Evolutionary conservation across 2,113 vertebrate genomes (phyloP).

Genomic region (Mola mola): DNA sequence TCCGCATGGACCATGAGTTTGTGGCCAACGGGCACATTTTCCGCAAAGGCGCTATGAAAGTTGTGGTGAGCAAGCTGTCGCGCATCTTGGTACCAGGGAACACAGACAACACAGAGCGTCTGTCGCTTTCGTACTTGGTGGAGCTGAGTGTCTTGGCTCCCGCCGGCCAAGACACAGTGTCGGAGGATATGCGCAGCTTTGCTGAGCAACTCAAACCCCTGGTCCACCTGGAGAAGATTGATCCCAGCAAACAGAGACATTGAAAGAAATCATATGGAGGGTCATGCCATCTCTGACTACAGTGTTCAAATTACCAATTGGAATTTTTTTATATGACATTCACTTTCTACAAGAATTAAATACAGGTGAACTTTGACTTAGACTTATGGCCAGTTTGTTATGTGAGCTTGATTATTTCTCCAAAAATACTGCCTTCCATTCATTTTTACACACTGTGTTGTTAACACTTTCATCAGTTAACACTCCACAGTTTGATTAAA

Average conservation of each 20-base stretch:
- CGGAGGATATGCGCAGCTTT: conserved; percentile 97
- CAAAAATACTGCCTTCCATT: neutral
- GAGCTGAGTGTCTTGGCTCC: conserved; percentile 85
- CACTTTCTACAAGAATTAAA: conserved; percentile 30
- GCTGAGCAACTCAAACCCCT: conserved; percentile 96
- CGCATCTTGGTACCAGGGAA: conserved; percentile 92
- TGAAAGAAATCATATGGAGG: conserved; percentile 62
- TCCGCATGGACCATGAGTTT: conserved; percentile 98
- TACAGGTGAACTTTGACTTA: conserved; percentile 3
- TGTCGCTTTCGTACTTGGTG: conserved; percentile 93
- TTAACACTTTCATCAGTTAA: no score
- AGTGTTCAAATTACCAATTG: neutral
- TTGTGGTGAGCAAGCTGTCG: conserved; percentile 94
- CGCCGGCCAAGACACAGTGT: conserved; percentile 84
- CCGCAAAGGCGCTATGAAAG: conserved; percentile 94
- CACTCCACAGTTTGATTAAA: no score
- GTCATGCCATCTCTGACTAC: neutral
- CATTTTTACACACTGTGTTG: neutral
- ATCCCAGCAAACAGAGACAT: conserved; percentile 90
- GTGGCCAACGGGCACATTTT: conserved; percentile 94
- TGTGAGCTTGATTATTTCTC: neutral
- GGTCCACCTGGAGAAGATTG: conserved; percentile 96
- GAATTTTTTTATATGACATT: neutral
- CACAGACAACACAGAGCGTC: conserved; percentile 92
- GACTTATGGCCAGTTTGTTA: conserved; percentile 16